phyloP scores from a whole-genome alignment of 2,888 invertebrate genomes.

The Drosophila nr. medialis region DNA sequence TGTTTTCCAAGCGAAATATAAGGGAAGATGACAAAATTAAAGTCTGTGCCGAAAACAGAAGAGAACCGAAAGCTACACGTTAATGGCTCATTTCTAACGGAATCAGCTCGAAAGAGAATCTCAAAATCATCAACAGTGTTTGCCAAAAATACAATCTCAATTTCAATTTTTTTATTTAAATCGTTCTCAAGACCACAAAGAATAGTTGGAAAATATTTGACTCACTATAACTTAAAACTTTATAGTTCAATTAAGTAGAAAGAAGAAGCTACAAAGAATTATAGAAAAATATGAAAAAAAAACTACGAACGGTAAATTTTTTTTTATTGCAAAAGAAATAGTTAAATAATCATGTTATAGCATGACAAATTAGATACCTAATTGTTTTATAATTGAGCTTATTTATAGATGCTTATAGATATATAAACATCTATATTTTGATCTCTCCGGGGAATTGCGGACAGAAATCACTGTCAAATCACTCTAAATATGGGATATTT shows the following conservation, averaged over 20 bases:
- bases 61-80: neutral
- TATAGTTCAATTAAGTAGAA: too few species aligned
- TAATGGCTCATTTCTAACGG: too few species aligned
- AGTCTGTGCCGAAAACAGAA: neutral
- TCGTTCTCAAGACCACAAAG: neutral
- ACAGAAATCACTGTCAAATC: neutral
- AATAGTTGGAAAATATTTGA: neutral
- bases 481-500: neutral
- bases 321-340: too few species aligned
- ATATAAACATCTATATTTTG: neutral
- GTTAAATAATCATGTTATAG: neutral
- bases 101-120: too few species aligned
- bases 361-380: neutral
- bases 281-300: neutral
- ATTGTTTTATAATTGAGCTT: neutral
- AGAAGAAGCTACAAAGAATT: neutral
- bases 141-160: too few species aligned
- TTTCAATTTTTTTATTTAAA: neutral
- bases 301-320: neutral
- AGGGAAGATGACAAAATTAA: neutral
- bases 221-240: neutral
- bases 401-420: neutral
- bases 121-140: too few species aligned
- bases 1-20: neutral
- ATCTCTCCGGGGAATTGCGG: neutral